These are phyloP conservation scores for Drosophila histrio DNA, from an alignment of 2,888 invertebrate genomes.

Conservation along the genomic window DNA sequence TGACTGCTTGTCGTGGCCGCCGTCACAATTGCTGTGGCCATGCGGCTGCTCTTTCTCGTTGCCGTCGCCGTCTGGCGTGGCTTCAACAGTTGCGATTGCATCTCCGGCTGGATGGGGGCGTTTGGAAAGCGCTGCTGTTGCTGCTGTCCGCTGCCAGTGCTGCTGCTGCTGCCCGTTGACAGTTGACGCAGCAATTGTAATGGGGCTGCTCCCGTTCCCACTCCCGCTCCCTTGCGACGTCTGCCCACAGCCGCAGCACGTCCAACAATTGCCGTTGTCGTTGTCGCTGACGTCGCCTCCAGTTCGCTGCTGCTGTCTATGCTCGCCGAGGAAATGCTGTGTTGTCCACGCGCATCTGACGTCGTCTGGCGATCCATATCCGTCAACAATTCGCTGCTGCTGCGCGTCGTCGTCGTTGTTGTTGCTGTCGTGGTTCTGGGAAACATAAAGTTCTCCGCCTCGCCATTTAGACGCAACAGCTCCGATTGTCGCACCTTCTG, in stretches of 20 bases:
- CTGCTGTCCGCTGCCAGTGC: conserved; percentile 62
- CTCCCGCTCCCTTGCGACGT: conserved; percentile 50
- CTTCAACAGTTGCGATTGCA: conserved; percentile 52
- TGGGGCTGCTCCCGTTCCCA: not conserved
- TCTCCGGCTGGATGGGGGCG: conserved; percentile 84
- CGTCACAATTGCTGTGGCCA: conserved; percentile 81
- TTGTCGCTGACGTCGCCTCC: conserved; percentile 15
- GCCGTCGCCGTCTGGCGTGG: conserved; percentile 61
- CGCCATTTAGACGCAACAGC: conserved; percentile 90
- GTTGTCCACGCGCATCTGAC: conserved; percentile 79
- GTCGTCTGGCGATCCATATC: conserved; percentile 85
- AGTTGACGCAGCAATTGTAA: conserved; percentile 43
- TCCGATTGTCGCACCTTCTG: conserved; percentile 90
- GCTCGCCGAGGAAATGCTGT: conserved; percentile 73
- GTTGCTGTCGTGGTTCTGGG: conserved; percentile 85
- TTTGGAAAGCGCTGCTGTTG: conserved; percentile 82
- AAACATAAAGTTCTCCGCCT: conserved; percentile 95
- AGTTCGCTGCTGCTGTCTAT: conserved; percentile 70
- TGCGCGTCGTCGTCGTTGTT: conserved; percentile 66
- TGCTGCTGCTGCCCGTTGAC: conserved; percentile 58
- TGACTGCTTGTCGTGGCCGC: conserved; percentile 82
- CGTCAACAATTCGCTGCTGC: conserved; percentile 84
- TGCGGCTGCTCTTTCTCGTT: conserved; percentile 81
- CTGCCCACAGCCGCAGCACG: conserved; percentile 67
- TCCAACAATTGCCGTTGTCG: conserved; percentile 20